Conservation (phyloP, 1,140 invertebrate genomes). For the Drosophila saltans region DNA sequence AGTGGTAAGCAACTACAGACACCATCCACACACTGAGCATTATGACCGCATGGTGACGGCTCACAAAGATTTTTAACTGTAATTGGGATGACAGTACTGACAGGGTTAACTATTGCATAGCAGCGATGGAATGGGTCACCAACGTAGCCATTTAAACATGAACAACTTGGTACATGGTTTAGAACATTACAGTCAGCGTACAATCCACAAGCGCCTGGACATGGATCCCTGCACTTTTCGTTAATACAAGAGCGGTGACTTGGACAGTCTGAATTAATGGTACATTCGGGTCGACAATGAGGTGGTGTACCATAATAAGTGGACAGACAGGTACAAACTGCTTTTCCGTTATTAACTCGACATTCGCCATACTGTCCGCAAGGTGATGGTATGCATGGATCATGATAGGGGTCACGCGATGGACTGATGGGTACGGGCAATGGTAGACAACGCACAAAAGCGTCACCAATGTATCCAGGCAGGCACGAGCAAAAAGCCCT, state of each 20-base stretch:
- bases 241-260: slow-evolving; percentile 89
- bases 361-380: slow-evolving; percentile 87
- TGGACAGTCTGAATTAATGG: slow-evolving; percentile 88
- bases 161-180: slow-evolving; percentile 90
- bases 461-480: slow-evolving; percentile 89
- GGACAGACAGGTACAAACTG: slow-evolving; percentile 88
- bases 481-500: slow-evolving; percentile 91
- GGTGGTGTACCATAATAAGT: slow-evolving; percentile 89
- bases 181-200: slow-evolving; percentile 90
- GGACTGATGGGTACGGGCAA: slow-evolving; percentile 83
- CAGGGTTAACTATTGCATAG: slow-evolving; percentile 77
- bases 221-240: slow-evolving; percentile 92
- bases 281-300: slow-evolving; percentile 89
- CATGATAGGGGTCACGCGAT: slow-evolving; percentile 85
- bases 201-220: slow-evolving; percentile 90
- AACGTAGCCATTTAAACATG: slow-evolving; percentile 87
- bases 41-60: slow-evolving; percentile 90
- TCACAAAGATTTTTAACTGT: slow-evolving; percentile 88
- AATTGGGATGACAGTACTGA: slow-evolving; percentile 85
- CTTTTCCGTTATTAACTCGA: slow-evolving; percentile 84
- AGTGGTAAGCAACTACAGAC: slow-evolving; percentile 85
- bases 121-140: slow-evolving; percentile 87
- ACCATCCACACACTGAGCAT: slow-evolving; percentile 87
- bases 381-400: slow-evolving; percentile 89
- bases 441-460: slow-evolving; percentile 88